phyloP scores from a whole-genome alignment of 2,888 invertebrate genomes.

The Pandemis heparana region DNA sequence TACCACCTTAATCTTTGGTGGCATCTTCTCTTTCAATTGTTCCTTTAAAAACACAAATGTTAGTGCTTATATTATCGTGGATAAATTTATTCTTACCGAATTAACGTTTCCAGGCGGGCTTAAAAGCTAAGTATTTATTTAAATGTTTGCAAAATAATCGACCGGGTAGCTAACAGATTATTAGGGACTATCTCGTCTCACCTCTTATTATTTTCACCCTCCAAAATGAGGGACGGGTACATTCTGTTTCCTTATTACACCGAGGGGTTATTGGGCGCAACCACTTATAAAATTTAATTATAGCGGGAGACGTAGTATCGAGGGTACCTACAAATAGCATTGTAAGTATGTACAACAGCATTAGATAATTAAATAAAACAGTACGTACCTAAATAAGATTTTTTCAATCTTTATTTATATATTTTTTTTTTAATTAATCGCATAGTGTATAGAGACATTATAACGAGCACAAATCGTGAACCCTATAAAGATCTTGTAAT shows the following conservation, averaged over 20 bases:
- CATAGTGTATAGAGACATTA: no score
- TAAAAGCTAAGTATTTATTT: neutral
- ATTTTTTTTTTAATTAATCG: no score
- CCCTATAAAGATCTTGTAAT: no score
- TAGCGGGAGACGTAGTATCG: slow-evolving; percentile 8
- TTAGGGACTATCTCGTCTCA: slow-evolving; percentile 13
- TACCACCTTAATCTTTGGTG: no score
- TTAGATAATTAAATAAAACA: neutral
- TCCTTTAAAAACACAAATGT: no score
- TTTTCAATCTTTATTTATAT: no score
- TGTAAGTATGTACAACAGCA: neutral
- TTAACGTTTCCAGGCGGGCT: neutral
- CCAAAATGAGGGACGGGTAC: slow-evolving; percentile 13
- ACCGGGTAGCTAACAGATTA: slow-evolving; percentile 11
- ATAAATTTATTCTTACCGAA: no score
- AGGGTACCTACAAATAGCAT: neutral
- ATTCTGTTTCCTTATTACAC: slow-evolving; percentile 30
- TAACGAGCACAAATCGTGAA: no score
- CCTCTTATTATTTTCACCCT: slow-evolving; percentile 29
- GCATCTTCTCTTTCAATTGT: no score
- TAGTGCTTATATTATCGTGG: no score
- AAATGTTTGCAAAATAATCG: neutral
- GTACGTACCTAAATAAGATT: neutral
- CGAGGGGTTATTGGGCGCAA: slow-evolving; percentile 32
- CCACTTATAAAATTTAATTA: slow-evolving; percentile 38